Conservation (phyloP, 1,140 invertebrate species). For the Cydia amplana region DNA sequence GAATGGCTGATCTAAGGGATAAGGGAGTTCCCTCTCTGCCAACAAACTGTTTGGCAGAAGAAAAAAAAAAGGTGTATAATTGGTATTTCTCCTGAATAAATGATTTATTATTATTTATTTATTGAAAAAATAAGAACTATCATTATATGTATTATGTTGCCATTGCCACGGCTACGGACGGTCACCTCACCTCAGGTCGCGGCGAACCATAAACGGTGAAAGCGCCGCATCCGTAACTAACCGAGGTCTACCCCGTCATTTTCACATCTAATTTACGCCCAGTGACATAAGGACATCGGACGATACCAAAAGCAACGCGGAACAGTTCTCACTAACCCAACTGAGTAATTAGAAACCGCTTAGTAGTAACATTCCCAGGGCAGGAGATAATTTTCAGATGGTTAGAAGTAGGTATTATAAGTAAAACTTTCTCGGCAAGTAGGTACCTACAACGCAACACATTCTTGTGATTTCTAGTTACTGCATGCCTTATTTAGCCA, state of each 20-base stretch:
- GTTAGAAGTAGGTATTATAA: background rate
- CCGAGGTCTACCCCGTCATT: background rate
- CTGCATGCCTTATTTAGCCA: background rate
- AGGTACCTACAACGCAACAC: background rate
- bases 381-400: background rate
- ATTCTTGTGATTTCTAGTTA: conserved; percentile 1
- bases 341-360: conserved; percentile 37
- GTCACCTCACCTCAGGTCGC: conserved; percentile 29
- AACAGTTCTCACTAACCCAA: conserved; percentile 37
- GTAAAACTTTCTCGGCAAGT: conserved; percentile 3
- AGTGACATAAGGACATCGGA: conserved; percentile 30
- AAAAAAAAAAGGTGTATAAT: no score
- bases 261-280: conserved; percentile 18
- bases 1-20: no score
- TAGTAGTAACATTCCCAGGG: background rate
- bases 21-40: no score
- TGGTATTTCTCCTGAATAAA: no score
- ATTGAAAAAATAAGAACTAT: no score
- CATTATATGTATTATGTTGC: background rate
- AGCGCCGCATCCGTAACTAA: conserved; percentile 36
- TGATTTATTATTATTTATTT: no score
- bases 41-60: no score
- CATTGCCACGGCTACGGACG: background rate
- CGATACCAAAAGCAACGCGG: conserved; percentile 35
- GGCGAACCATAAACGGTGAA: conserved; percentile 35